Conservation (phyloP, 2,797 vertebrate species). For the Menidia menidia region DNA sequence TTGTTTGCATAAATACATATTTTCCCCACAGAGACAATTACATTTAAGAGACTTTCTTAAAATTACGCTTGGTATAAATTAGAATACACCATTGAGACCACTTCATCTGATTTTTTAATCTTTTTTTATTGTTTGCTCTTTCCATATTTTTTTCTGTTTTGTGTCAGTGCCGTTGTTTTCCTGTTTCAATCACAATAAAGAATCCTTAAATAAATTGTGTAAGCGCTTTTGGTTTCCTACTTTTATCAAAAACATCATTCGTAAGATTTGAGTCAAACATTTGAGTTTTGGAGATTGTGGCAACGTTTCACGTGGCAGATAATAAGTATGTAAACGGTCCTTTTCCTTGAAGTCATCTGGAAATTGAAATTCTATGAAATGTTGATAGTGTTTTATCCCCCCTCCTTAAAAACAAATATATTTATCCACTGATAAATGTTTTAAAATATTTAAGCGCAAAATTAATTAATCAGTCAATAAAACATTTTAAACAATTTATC, state of each 20-base stretch:
- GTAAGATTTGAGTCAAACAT: not conserved
- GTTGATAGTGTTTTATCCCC: no score
- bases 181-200: not conserved
- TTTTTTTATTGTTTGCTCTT: not conserved
- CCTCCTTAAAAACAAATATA: no score
- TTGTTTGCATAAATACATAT: conserved; percentile 33
- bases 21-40: conserved; percentile 19
- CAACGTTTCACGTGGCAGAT: not conserved
- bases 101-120: not conserved
- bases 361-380: no score
- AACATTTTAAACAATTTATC: no score
- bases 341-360: not conserved
- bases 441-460: no score
- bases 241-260: not conserved
- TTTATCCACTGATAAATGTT: no score
- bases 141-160: not conserved
- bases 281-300: not conserved
- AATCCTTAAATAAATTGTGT: not conserved
- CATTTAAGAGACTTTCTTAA: conserved; percentile 25
- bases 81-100: not conserved
- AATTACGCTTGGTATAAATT: not conserved
- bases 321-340: not conserved
- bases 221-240: not conserved
- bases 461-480: no score
- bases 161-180: not conserved